These are phyloP conservation scores for Anoplopoma fimbria DNA, from an alignment of 2,113 vertebrate genomes.

Conservation along the genomic window DNA sequence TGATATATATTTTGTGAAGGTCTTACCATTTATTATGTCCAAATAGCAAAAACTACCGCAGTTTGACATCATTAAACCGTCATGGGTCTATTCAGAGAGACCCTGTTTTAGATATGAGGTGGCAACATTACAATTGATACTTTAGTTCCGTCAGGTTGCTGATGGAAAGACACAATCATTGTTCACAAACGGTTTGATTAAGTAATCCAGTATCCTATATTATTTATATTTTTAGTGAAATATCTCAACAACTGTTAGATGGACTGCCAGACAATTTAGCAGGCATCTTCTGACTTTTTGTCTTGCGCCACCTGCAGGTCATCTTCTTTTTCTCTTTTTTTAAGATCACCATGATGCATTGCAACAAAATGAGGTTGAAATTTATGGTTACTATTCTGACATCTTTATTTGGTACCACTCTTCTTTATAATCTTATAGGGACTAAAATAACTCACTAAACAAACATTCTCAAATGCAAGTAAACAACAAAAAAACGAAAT, in stretches of 20 bases:
- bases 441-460: background rate
- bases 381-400: background rate
- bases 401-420: background rate
- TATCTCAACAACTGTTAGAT: background rate
- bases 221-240: no score
- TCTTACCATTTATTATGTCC: background rate
- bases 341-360: background rate
- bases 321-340: no score
- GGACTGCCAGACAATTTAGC: background rate
- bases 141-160: background rate
- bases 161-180: no score
- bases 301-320: no score
- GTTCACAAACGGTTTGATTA: no score
- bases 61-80: background rate
- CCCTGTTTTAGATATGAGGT: background rate
- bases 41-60: no score
- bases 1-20: no score
- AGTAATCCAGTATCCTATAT: background rate
- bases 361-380: background rate
- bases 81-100: background rate
- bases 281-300: no score
- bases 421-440: background rate
- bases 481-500: background rate
- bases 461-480: background rate
- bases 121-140: background rate